Percentiles rank a stretch among this genome's conserved stretches.
These are phyloP conservation scores for Macaria liturata DNA, from an alignment of 2,888 invertebrate species.

Conservation along the genomic window DNA sequence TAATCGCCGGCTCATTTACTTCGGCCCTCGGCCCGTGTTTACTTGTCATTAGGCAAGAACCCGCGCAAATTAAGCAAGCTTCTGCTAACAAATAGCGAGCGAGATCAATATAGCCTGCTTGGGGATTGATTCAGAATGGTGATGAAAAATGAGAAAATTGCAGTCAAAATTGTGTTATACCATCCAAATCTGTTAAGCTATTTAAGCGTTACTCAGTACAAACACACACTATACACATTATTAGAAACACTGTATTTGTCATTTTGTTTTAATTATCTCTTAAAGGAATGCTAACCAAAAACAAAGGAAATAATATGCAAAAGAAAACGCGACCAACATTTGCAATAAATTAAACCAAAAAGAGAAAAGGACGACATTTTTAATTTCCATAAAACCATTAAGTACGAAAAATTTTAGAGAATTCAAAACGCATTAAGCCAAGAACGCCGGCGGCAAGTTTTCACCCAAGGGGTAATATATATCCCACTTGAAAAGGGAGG, in stretches of 20 bases:
- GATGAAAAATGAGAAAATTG: no score
- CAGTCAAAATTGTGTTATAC: background rate
- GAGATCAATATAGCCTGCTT: conserved; percentile 13
- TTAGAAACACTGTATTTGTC: no score
- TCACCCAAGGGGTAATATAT: conserved; percentile 14
- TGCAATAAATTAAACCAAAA: no score
- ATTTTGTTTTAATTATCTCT: no score
- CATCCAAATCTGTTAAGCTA: background rate
- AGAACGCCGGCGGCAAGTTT: conserved; percentile 35
- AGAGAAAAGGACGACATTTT: no score
- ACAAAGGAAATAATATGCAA: no score
- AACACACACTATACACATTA: no score
- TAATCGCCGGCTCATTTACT: conserved; percentile 71
- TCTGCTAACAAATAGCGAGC: conserved; percentile 31
- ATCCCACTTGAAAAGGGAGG: conserved; percentile 34
- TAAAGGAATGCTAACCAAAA: no score
- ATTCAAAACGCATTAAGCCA: conserved; percentile 37
- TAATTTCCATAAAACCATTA: background rate
- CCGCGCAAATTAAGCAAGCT: conserved; percentile 34
- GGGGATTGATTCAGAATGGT: conserved; percentile 2
- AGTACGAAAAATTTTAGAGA: conserved; percentile 15
- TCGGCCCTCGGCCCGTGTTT: conserved; percentile 57
- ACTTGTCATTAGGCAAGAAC: conserved; percentile 70
- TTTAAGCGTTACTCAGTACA: no score
- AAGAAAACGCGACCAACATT: no score